Evolutionary conservation across 2,113 vertebrate species (phyloP).

Genomic region (Stictonetta naevosa): DNA sequence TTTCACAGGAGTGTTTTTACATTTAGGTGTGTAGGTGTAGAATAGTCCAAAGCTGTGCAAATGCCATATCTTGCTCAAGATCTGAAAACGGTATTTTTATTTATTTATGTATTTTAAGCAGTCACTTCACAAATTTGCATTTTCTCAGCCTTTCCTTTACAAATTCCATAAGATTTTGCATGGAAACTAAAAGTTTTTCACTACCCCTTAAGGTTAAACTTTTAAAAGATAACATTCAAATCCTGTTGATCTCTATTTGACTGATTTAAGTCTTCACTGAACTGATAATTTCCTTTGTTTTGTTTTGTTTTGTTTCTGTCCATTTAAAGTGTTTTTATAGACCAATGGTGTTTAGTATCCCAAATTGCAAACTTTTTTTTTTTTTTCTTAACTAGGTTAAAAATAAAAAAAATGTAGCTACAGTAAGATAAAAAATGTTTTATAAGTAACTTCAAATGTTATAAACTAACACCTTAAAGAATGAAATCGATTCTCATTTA

Average conservation of each 20-base stretch:
- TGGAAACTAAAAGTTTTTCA: background rate
- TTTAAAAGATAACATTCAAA: background rate
- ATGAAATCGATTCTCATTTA: background rate
- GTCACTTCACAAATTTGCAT: background rate
- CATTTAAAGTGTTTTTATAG: fast-evolving
- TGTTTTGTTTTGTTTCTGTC: background rate
- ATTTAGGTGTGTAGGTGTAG: background rate
- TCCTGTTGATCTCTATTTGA: background rate
- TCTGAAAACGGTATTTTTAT: background rate
- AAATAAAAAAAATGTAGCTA: background rate
- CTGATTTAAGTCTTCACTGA: background rate
- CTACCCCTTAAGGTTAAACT: background rate
- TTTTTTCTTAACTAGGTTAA: background rate
- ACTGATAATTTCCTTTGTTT: background rate
- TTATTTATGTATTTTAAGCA: background rate
- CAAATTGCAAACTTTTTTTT: background rate
- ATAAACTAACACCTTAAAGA: background rate
- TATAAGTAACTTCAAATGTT: background rate
- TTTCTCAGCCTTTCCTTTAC: background rate
- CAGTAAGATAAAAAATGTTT: background rate
- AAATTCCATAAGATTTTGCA: background rate
- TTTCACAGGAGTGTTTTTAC: background rate
- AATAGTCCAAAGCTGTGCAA: background rate
- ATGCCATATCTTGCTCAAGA: background rate
- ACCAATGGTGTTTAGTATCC: background rate